A percentile compares a stretch with the other conserved stretches of the same genome.
Evolutionary conservation across 2,888 invertebrate genomes (phyloP).

Genomic region (Monopis laevigella): DNA sequence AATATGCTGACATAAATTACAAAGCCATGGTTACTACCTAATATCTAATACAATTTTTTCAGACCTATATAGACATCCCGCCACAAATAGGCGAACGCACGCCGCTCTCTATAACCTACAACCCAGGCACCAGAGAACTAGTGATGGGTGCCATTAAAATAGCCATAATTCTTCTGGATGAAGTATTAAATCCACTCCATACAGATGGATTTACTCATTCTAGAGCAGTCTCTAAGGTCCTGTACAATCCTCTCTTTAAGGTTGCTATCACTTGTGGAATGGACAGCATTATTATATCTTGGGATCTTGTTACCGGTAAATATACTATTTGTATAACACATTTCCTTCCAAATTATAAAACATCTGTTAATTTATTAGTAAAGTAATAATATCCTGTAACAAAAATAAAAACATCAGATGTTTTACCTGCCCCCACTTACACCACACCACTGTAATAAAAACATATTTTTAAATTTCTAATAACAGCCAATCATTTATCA

Average conservation of each 20-base stretch:
- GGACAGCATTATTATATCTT: slow-evolving; percentile 83
- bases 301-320: slow-evolving; percentile 81
- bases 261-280: slow-evolving; percentile 79
- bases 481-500: background rate
- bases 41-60: slow-evolving; percentile 16
- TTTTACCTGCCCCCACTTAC: too few relatives aligned
- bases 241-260: slow-evolving; percentile 81
- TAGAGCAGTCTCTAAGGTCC: slow-evolving; percentile 73
- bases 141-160: slow-evolving; percentile 73
- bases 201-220: slow-evolving; percentile 80
- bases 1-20: background rate
- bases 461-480: background rate
- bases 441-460: background rate
- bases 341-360: too few relatives aligned
- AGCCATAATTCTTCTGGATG: slow-evolving; percentile 71
- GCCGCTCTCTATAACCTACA: slow-evolving; percentile 71
- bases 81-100: slow-evolving; percentile 69
- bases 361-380: too few relatives aligned
- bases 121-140: slow-evolving; percentile 71
- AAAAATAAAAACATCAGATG: too few relatives aligned
- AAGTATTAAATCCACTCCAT: slow-evolving; percentile 71
- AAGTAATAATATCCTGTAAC: too few relatives aligned
- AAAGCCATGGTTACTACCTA: too few relatives aligned
- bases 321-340: too few relatives aligned
- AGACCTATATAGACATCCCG: slow-evolving; percentile 74